These are phyloP conservation scores for Drosophila siamana DNA, from an alignment of 2,888 invertebrate genomes.

Conservation along the genomic window DNA sequence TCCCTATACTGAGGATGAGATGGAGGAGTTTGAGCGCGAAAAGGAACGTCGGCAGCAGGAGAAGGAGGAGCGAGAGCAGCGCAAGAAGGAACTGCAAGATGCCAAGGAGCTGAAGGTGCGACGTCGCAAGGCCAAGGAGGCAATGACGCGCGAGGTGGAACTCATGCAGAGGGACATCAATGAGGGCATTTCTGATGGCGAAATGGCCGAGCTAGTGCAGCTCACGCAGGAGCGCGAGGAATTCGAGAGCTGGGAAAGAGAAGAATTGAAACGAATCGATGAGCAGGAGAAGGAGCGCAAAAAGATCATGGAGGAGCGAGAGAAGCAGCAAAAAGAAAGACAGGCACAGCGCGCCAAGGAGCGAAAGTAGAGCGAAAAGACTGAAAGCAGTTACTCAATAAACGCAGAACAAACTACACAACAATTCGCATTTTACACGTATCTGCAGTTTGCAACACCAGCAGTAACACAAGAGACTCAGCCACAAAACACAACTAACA, in stretches of 20 bases:
- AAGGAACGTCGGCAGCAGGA: constrained; percentile 56
- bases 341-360: constrained; percentile 43
- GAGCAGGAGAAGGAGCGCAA: constrained; percentile 50
- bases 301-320: constrained; percentile 37
- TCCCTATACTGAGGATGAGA: constrained; percentile 67
- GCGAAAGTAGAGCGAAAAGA: constrained; percentile 39
- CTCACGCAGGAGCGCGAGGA: constrained; percentile 55
- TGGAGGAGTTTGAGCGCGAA: constrained; percentile 57
- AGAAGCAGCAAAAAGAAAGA: constrained; percentile 30
- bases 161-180: constrained; percentile 68
- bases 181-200: constrained; percentile 50
- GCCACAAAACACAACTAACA: not conserved
- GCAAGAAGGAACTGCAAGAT: constrained; percentile 41
- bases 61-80: constrained; percentile 47
- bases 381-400: too few relatives aligned
- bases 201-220: constrained; percentile 47
- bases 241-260: constrained; percentile 58
- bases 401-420: too few relatives aligned
- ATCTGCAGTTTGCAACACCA: not conserved
- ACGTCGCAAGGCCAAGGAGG: constrained; percentile 64
- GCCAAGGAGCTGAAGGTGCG: constrained; percentile 54
- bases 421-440: too few relatives aligned
- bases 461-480: not conserved
- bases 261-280: constrained; percentile 55
- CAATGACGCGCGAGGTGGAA: constrained; percentile 59